Conservation (phyloP, 2,113 vertebrate species). For the Mormoops blainvillei region DNA sequence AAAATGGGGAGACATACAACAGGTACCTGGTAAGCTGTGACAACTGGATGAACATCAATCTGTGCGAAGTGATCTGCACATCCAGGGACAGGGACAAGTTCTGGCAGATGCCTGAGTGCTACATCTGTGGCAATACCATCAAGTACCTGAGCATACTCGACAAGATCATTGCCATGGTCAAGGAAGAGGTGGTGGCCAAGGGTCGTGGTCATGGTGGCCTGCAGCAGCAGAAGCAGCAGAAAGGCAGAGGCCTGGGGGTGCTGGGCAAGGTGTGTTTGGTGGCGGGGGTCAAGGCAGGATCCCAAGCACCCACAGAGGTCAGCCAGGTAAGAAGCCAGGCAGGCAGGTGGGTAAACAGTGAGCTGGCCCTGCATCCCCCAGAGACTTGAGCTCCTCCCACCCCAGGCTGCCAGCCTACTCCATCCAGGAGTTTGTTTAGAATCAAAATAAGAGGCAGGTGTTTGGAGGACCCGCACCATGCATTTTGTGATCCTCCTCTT, state of each 20-base stretch:
- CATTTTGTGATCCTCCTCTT: background rate
- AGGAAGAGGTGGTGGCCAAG: slow-evolving; percentile 95
- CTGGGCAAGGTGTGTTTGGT: slow-evolving; percentile 91
- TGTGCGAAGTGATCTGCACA: too few species aligned
- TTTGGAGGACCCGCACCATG: background rate
- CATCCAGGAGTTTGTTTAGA: background rate
- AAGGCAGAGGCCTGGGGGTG: slow-evolving; percentile 88
- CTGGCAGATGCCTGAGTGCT: too few species aligned
- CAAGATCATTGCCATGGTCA: slow-evolving; percentile 98
- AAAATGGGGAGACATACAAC: too few species aligned
- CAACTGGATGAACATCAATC: too few species aligned
- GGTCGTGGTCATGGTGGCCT: slow-evolving; percentile 91
- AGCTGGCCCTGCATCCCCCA: background rate
- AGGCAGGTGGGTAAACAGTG: slow-evolving; percentile 90
- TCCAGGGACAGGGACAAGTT: slow-evolving; percentile 53
- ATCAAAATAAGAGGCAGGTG: background rate
- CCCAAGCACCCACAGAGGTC: slow-evolving; percentile 85
- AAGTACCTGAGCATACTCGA: slow-evolving; percentile 83
- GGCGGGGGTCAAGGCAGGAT: slow-evolving; percentile 85
- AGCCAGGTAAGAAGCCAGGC: slow-evolving; percentile 91
- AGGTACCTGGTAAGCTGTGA: too few species aligned
- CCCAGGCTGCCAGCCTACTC: background rate
- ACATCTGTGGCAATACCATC: too few species aligned
- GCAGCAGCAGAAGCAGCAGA: slow-evolving; percentile 95
- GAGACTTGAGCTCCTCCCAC: background rate